A percentile compares a stretch with the other conserved stretches of the same genome.
These are phyloP conservation scores for Martes martes DNA, from an alignment of 2,113 vertebrate species.

Conservation along the genomic window DNA sequence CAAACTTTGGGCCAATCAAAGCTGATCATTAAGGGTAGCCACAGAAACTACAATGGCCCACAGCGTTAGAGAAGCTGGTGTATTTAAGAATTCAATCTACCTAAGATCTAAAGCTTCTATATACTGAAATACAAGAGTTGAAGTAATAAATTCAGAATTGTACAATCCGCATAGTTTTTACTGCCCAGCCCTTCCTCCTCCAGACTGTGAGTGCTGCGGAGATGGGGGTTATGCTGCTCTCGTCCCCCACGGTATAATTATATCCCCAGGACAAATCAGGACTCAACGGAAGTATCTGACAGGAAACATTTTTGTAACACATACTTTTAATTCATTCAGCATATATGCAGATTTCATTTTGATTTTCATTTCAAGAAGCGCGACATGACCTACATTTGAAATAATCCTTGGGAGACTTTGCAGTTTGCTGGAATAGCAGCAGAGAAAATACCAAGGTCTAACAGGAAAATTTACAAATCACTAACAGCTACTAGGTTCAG, in stretches of 20 bases:
- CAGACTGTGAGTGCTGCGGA: accelerated
- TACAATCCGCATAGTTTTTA: accelerated
- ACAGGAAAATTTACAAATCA: neutral
- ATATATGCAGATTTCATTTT: neutral
- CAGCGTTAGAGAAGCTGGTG: neutral
- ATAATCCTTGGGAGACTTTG: neutral
- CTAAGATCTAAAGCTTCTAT: neutral
- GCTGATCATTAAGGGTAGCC: neutral
- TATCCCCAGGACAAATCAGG: neutral
- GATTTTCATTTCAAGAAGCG: neutral
- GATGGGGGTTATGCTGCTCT: accelerated
- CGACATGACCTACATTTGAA: neutral
- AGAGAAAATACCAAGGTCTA: neutral
- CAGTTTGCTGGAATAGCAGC: neutral
- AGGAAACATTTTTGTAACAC: neutral
- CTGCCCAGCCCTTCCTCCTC: neutral
- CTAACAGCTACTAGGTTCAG: neutral
- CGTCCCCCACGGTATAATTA: accelerated
- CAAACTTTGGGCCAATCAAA: neutral
- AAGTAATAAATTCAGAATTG: neutral
- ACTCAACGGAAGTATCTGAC: neutral
- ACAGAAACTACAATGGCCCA: neutral
- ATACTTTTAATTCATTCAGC: neutral
- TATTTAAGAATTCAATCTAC: neutral
- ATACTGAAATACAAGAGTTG: neutral